Evolutionary conservation across 2,113 vertebrate species (phyloP).

Genomic region (Chaetodon auriga): DNA sequence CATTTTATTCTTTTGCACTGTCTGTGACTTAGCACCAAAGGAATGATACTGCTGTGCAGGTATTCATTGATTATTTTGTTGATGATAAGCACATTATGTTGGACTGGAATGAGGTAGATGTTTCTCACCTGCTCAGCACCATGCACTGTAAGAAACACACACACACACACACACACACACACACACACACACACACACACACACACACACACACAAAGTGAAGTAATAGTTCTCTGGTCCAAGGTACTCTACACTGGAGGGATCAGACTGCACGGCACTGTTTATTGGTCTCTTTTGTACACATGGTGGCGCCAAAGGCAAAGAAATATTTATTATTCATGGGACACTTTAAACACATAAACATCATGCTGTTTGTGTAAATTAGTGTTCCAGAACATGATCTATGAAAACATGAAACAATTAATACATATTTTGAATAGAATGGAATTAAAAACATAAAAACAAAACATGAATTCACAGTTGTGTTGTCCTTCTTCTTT

Average conservation of each 20-base stretch:
- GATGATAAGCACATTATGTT: background rate
- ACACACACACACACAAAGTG: no score
- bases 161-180: background rate
- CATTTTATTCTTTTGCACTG: background rate
- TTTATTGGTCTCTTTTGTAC: conserved; percentile 48
- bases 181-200: background rate
- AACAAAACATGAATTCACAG: no score
- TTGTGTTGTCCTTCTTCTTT: background rate
- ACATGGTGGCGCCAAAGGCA: conserved; percentile 73
- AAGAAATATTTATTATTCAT: conserved; percentile 14
- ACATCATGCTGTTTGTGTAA: background rate
- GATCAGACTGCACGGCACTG: background rate
- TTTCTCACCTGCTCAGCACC: background rate
- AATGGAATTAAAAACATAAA: background rate
- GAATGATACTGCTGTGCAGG: background rate
- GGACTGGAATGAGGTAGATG: background rate
- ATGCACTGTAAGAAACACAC: conserved; percentile 1
- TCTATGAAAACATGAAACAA: background rate
- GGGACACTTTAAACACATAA: background rate
- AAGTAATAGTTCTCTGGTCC: background rate
- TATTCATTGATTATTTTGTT: background rate
- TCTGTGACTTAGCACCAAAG: background rate
- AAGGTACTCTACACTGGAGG: background rate
- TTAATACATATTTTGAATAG: background rate
- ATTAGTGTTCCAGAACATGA: background rate